These are phyloP conservation scores for Chaenogobius annularis DNA, from an alignment of 2,113 vertebrate species.

Conservation along the genomic window DNA sequence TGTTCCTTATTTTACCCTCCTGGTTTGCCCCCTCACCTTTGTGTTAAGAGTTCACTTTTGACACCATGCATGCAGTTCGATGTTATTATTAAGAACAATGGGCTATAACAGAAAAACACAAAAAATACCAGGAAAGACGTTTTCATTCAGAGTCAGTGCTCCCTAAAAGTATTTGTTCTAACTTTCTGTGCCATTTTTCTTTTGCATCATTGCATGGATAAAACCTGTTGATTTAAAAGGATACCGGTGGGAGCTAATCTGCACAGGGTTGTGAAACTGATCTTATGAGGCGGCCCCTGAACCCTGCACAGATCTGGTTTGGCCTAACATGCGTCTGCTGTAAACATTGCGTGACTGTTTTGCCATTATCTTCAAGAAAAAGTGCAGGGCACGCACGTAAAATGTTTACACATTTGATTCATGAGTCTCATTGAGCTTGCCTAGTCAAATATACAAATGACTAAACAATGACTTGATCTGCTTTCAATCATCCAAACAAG, in stretches of 20 bases:
- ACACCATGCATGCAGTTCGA: no score
- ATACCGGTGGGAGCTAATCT: neutral
- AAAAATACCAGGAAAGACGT: neutral
- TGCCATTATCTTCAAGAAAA: neutral
- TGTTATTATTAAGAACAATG: no score
- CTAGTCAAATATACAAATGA: conserved; percentile 3
- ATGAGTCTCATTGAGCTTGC: neutral
- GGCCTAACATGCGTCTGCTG: conserved; percentile 1
- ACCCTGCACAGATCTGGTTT: neutral
- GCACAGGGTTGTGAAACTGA: neutral
- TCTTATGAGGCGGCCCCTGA: neutral
- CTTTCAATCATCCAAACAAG: neutral
- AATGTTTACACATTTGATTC: neutral
- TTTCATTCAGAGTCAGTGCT: no score
- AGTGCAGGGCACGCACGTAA: neutral
- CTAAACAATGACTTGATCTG: conserved; percentile 4
- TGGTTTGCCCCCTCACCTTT: no score
- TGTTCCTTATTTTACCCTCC: no score
- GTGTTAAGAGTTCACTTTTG: no score
- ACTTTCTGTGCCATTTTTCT: neutral
- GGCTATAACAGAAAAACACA: neutral
- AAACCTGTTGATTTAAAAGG: neutral
- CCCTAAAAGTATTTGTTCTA: neutral
- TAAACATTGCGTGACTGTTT: conserved; percentile 3
- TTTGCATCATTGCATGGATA: neutral